Conservation (phyloP, 2,113 vertebrate species). For the Ictalurus punctatus region DNA sequence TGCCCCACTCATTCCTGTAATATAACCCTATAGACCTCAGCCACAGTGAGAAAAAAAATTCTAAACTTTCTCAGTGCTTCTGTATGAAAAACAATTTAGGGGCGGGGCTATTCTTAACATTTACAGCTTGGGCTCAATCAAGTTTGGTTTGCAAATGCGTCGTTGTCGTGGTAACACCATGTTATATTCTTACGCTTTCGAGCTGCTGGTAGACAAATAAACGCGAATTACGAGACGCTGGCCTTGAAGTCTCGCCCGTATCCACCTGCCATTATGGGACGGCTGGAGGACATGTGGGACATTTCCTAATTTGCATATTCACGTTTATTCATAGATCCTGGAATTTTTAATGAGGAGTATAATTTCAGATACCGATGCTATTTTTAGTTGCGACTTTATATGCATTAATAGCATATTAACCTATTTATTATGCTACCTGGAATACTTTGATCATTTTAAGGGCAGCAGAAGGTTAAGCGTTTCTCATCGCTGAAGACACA, state of each 20-base stretch:
- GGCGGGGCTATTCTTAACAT: background rate
- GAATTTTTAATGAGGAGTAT: background rate
- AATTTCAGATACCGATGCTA: background rate
- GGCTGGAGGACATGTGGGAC: background rate
- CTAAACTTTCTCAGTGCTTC: background rate
- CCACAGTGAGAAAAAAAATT: too few species aligned
- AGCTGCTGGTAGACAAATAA: background rate
- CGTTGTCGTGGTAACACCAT: background rate
- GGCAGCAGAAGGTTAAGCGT: constrained; percentile 5
- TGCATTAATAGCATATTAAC: background rate
- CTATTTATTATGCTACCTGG: background rate
- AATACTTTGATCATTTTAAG: background rate
- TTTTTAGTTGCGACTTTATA: background rate
- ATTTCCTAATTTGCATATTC: background rate
- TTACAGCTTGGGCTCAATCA: background rate
- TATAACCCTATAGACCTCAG: background rate
- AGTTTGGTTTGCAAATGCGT: background rate
- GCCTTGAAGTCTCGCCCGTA: background rate
- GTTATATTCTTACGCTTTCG: background rate
- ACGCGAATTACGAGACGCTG: background rate
- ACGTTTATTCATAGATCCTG: background rate
- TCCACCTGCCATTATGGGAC: background rate
- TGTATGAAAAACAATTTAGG: background rate
- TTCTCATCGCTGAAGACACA: background rate
- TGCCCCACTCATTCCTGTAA: background rate